phyloP scores from a whole-genome alignment of 2,888 invertebrate genomes.

The Ectemnius continuus region DNA sequence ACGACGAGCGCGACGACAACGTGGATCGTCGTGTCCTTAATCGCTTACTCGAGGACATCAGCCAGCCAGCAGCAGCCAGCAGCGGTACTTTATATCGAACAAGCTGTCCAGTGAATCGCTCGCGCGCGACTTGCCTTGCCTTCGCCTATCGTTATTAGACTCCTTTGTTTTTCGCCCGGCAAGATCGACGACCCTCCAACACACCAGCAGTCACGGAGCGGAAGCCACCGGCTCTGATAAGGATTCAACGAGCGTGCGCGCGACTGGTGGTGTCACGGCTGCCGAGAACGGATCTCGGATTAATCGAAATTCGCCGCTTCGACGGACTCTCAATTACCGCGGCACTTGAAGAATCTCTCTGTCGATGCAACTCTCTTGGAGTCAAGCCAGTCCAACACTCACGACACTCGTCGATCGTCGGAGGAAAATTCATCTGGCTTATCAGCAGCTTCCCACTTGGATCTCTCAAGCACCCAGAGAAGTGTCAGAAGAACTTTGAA shows the following conservation, averaged over 20 bases:
- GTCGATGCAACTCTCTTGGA: too few relatives aligned
- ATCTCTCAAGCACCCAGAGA: not conserved
- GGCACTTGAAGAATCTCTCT: not conserved
- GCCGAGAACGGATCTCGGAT: not conserved
- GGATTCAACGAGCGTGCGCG: not conserved
- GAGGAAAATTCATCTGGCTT: not conserved
- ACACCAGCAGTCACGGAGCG: not conserved
- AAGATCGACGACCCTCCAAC: conserved; percentile 16
- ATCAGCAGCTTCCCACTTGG: not conserved
- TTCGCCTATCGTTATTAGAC: conserved; percentile 20
- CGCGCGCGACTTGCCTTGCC: too few relatives aligned
- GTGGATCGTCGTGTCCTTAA: conserved; percentile 20
- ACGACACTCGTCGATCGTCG: not conserved
- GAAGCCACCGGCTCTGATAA: not conserved
- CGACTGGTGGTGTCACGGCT: not conserved
- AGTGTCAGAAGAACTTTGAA: not conserved
- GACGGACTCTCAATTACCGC: conserved; percentile 8
- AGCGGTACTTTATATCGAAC: conserved; percentile 18
- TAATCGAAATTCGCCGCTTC: conserved; percentile 29
- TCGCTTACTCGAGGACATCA: conserved; percentile 24
- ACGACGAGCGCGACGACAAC: not conserved
- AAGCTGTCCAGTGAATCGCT: conserved; percentile 28
- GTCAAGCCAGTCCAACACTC: too few relatives aligned
- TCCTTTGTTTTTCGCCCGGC: conserved; percentile 21
- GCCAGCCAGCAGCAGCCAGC: not conserved